These are phyloP conservation scores for Enteromius afrohamiltoni DNA, from an alignment of 2,797 vertebrate species.

Conservation along the genomic window DNA sequence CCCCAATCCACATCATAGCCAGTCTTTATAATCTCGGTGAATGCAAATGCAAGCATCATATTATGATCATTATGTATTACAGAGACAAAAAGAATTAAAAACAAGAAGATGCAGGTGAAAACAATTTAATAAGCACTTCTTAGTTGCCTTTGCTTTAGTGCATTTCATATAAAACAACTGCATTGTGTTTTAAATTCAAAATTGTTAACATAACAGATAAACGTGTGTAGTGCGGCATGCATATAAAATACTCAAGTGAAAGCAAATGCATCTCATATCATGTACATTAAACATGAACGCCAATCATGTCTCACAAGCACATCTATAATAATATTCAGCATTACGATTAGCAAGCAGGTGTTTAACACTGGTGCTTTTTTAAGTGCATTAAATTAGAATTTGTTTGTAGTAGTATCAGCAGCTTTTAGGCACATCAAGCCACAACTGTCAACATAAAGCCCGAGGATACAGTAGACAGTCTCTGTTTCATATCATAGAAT, in stretches of 20 bases:
- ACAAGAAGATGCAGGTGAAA: conserved; percentile 1
- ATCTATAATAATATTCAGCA: conserved; percentile 22
- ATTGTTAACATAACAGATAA: conserved; percentile 23
- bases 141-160: conserved; percentile 1
- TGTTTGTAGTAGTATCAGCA: background rate
- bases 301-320: conserved; percentile 19
- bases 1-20: conserved; percentile 34
- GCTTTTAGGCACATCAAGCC: background rate
- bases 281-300: background rate
- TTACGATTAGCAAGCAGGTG: conserved; percentile 1
- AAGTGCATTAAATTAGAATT: conserved; percentile 22
- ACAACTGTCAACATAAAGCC: conserved; percentile 2
- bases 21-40: conserved; percentile 21
- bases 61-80: background rate
- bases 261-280: conserved; percentile 1
- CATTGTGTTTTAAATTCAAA: background rate
- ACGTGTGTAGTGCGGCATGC: conserved; percentile 24
- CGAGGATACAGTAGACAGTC: background rate
- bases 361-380: background rate
- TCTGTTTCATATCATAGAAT: background rate
- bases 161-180: conserved; percentile 29
- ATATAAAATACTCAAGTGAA: conserved; percentile 33
- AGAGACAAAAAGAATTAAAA: background rate
- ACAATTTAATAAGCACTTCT: conserved; percentile 22
- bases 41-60: background rate